Percentiles rank a stretch among this genome's conserved stretches.
These are phyloP conservation scores for Podarcis raffonei DNA, from an alignment of 2,113 vertebrate genomes.

Conservation along the genomic window DNA sequence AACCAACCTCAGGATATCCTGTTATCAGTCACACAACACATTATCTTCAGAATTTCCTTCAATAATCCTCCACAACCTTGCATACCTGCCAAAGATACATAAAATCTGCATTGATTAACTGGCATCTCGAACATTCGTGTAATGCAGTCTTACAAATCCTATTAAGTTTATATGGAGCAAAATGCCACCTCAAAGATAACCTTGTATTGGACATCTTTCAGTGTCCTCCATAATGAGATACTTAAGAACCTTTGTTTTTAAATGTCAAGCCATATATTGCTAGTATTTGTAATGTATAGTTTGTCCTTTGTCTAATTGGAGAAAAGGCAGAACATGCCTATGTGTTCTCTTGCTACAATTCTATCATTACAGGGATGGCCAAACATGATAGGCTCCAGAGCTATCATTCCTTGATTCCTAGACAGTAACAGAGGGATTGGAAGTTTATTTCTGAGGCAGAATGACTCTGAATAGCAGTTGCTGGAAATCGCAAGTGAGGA, in stretches of 20 bases:
- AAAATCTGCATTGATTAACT: constrained; percentile 15
- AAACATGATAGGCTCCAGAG: not conserved
- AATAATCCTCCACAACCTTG: not conserved
- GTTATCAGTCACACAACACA: not conserved
- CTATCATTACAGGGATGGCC: not conserved
- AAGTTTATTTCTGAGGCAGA: not conserved
- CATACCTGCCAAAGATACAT: not conserved
- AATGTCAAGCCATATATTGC: not conserved
- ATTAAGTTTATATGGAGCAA: not conserved
- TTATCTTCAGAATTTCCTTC: not conserved
- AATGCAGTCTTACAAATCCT: not conserved
- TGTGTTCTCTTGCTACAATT: not conserved
- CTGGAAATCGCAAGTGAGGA: no score
- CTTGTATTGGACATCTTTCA: not conserved
- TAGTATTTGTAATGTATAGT: not conserved
- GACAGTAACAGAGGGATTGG: not conserved
- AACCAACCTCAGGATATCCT: not conserved
- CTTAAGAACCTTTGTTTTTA: not conserved
- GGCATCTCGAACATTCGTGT: not conserved
- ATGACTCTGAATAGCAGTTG: no score
- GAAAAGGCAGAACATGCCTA: not conserved
- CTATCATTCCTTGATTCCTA: not conserved
- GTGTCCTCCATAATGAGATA: not conserved
- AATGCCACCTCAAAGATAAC: constrained; percentile 2
- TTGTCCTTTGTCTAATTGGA: not conserved